These are phyloP conservation scores for Aricia artaxerxes DNA, from an alignment of 2,888 invertebrate species.

Conservation along the genomic window DNA sequence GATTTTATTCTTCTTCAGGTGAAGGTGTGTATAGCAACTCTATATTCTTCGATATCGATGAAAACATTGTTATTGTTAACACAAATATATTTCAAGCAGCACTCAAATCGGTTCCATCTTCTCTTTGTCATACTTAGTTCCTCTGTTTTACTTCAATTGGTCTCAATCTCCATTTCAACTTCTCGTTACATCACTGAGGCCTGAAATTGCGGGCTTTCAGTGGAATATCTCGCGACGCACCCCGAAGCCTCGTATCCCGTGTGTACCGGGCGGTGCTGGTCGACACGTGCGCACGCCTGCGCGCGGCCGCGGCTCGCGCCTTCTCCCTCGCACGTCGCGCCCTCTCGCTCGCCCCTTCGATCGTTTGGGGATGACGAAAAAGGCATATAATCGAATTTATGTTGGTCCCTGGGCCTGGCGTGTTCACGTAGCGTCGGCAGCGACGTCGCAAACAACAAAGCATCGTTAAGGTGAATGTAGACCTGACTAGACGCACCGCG, in stretches of 20 bases:
- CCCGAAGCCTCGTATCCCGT: constrained; percentile 44
- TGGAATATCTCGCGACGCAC: constrained; percentile 47
- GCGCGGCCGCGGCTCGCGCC: constrained; percentile 41
- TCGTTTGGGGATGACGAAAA: constrained; percentile 76
- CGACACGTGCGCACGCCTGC: constrained; percentile 75
- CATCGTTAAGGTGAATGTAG: neutral
- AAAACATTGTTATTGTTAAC: neutral
- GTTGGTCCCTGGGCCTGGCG: constrained; percentile 52
- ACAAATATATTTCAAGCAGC: neutral
- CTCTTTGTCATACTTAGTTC: neutral
- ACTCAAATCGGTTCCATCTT: neutral
- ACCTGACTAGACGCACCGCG: neutral
- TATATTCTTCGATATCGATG: too few relatives aligned
- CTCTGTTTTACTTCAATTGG: neutral
- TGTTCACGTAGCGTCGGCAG: constrained; percentile 54
- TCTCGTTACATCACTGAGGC: neutral
- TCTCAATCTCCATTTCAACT: neutral
- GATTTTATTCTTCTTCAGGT: neutral
- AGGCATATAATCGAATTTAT: constrained; percentile 78
- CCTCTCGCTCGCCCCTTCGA: constrained; percentile 64
- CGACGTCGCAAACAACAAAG: constrained; percentile 40
- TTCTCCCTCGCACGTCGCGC: constrained; percentile 36
- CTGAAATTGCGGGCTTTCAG: neutral
- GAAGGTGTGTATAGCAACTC: neutral
- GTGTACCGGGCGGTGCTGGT: constrained; percentile 46